Evolutionary conservation across 2,797 vertebrate genomes (phyloP), one percentile per base, ranked within the genome.

Genomic region (Clamator glandarius): DNA sequence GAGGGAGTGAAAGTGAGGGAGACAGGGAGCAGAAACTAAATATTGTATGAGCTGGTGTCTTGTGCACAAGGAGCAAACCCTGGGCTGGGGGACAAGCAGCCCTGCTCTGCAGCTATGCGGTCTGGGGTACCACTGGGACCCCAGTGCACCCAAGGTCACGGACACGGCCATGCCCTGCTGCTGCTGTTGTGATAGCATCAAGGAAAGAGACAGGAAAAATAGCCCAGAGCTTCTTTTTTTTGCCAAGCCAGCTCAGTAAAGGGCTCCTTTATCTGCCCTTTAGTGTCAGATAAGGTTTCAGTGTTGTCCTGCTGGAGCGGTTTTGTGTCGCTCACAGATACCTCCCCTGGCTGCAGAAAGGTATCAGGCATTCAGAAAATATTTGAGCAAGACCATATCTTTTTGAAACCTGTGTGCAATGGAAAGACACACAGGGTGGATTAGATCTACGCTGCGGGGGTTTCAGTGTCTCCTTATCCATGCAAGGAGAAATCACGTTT

Each of bases 191-290:
- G 58, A 31, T 11, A 93, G 25, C 58, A 41, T 64, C 7, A 2
- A 67, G 66, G 39, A 50, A 39, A 78, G 72, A 73, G 52, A 25
- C 1, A 11, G 39, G 69, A 42, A 18, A 82, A 61, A 87, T 61
- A 87, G 31, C 84, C 76, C 87, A 83, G 91, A 77, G 63, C 51
- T 39, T 36, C 51, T 58, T 25, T 23, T 84, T 58, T 25, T 19
- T 84, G 84, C 89, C 36, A 11, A 44, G 67, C 3, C 62, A 86
- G 78, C 7, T 5, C 9, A 29, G 29, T 25, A 20, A 80, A 64
- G 39, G 76, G 58, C 80, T 91, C 66, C 12, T 39, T 62, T 81
- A 90, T 94, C 94, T 92, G 80, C 82, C 26, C 69, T 89, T 26
- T 57, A 35, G 72, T 33, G 58, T 5, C 58, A 91, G 91, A 93